Conservation (phyloP, 2,113 vertebrate species). For the Excalfactoria chinensis region DNA sequence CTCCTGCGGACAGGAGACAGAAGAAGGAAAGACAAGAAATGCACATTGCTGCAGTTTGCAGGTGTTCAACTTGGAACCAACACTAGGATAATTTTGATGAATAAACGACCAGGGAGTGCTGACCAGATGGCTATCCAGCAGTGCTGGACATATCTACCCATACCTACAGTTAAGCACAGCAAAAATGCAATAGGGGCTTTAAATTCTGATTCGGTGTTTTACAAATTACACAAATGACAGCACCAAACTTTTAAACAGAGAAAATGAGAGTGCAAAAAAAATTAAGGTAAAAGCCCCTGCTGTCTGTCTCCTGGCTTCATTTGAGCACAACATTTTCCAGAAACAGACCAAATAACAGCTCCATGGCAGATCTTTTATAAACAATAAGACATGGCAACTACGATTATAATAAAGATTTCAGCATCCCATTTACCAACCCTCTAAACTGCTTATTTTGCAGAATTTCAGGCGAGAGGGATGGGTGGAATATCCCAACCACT, state of each 20-base stretch:
- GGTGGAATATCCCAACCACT: neutral
- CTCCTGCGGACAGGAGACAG: neutral
- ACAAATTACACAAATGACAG: neutral
- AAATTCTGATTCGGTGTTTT: neutral
- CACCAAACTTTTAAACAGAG: neutral
- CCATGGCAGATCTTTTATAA: neutral
- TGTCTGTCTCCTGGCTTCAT: neutral
- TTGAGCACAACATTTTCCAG: neutral
- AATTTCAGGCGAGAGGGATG: neutral
- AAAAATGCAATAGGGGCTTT: neutral
- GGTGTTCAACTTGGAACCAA: slow-evolving; percentile 23
- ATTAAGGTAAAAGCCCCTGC: fast-evolving
- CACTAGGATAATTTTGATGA: neutral
- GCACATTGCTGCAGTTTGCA: slow-evolving; percentile 15
- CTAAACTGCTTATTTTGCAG: neutral
- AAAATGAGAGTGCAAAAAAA: neutral
- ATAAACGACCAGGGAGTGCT: slow-evolving; percentile 10
- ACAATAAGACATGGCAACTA: neutral
- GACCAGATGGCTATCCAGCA: slow-evolving; percentile 19
- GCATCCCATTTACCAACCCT: neutral
- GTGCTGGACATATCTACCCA: neutral
- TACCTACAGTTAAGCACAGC: neutral
- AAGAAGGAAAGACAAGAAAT: neutral
- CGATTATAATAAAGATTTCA: neutral
- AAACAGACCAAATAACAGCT: neutral